Conservation (phyloP, 2,113 vertebrate genomes). For the Aleadryas rufinucha region DNA sequence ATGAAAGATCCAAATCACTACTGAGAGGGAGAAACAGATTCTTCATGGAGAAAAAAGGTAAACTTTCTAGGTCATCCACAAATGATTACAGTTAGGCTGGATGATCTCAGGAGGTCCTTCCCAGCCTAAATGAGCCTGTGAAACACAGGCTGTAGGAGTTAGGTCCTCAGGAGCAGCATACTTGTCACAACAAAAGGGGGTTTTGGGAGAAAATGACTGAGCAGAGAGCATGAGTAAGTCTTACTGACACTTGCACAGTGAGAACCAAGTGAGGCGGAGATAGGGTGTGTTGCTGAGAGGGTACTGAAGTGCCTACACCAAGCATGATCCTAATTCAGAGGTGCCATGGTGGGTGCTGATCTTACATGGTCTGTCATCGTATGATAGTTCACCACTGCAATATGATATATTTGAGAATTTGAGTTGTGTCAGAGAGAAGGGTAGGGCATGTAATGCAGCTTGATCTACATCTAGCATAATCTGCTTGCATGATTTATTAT, state of each 20-base stretch:
- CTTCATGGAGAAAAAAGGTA: background rate
- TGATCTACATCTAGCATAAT: background rate
- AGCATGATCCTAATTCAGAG: background rate
- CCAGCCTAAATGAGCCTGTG: background rate
- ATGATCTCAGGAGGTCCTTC: background rate
- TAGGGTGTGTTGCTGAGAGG: background rate
- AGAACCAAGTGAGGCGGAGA: background rate
- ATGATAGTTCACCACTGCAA: background rate
- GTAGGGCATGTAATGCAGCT: background rate
- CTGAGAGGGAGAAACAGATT: background rate
- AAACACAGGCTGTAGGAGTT: background rate
- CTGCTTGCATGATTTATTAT: background rate
- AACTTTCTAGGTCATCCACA: background rate
- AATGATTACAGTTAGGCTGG: background rate
- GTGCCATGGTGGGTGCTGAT: background rate
- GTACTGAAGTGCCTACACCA: background rate
- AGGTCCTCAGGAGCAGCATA: background rate
- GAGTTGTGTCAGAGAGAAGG: background rate
- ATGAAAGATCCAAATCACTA: background rate
- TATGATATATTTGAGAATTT: background rate
- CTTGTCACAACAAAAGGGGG: background rate
- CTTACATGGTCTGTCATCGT: fast-evolving
- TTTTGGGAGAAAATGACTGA: background rate
- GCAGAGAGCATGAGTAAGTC: background rate
- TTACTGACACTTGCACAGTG: background rate